Evolutionary conservation across 2,797 vertebrate species (phyloP).

Genomic region (Cygnus olor): DNA sequence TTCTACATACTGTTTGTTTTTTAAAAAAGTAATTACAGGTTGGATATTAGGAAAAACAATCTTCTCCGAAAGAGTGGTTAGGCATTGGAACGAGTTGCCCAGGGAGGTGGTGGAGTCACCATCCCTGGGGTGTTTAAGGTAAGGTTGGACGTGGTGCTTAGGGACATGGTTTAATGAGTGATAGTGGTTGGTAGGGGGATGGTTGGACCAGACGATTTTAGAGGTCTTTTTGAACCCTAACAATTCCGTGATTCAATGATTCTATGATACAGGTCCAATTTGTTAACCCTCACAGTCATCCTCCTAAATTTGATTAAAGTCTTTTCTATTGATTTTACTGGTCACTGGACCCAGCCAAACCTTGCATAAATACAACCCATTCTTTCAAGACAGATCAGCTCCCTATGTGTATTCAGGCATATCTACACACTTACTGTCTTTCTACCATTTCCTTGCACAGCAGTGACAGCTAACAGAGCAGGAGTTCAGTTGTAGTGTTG

Average conservation of each 20-base stretch:
- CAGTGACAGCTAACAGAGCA: background rate
- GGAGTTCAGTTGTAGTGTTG: background rate
- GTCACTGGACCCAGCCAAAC: background rate
- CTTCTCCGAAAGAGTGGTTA: no score
- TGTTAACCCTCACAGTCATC: background rate
- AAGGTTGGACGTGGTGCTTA: no score
- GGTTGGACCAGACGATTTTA: no score
- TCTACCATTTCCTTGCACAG: background rate
- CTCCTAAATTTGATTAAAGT: background rate
- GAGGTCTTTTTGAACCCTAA: no score
- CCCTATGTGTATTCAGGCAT: background rate
- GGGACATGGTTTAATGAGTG: no score
- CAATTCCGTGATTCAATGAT: no score
- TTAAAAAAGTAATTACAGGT: background rate
- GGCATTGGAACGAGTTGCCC: no score
- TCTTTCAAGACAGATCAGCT: background rate
- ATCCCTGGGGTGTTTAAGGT: no score
- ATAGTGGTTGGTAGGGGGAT: no score
- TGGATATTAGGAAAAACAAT: no score
- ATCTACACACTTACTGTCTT: accelerated
- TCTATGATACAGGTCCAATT: background rate
- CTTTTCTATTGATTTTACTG: background rate
- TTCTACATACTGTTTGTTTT: background rate
- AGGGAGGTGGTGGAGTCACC: no score
- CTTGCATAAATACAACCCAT: background rate